These are phyloP conservation scores for Eremobia ochroleuca DNA, from an alignment of 2,888 invertebrate species.

Conservation along the genomic window DNA sequence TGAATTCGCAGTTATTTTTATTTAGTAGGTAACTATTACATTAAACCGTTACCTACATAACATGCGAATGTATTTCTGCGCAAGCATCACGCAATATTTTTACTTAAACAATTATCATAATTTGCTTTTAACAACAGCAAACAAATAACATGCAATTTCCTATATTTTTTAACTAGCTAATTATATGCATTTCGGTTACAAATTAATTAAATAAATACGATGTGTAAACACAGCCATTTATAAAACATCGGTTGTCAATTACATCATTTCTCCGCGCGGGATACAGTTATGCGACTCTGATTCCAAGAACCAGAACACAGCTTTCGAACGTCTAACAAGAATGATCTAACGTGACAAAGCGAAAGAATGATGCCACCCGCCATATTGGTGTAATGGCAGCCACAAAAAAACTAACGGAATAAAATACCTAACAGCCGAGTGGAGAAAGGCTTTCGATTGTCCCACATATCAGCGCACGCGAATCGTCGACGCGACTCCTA, in stretches of 20 bases:
- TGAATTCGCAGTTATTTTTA: constrained; percentile 42
- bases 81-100: constrained; percentile 57
- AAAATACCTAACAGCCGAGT: constrained; percentile 89
- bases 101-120: constrained; percentile 53
- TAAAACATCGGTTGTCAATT: constrained; percentile 77
- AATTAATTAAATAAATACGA: constrained; percentile 40
- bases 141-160: constrained; percentile 52
- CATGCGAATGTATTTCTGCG: constrained; percentile 54
- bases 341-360: constrained; percentile 91
- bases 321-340: constrained; percentile 89
- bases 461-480: constrained; percentile 90
- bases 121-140: constrained; percentile 37
- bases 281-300: constrained; percentile 88
- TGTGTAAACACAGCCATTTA: constrained; percentile 25
- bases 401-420: constrained; percentile 91
- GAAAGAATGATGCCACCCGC: constrained; percentile 90
- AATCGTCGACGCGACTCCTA: constrained; percentile 80
- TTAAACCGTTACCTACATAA: constrained; percentile 63
- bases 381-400: constrained; percentile 89
- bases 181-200: constrained; percentile 19
- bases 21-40: constrained; percentile 62
- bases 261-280: constrained; percentile 83
- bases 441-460: constrained; percentile 91
- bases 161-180: constrained; percentile 30
- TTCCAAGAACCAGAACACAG: constrained; percentile 84